Conservation (phyloP, 2,797 vertebrate genomes). For the Gymnoscopelus braueri region DNA sequence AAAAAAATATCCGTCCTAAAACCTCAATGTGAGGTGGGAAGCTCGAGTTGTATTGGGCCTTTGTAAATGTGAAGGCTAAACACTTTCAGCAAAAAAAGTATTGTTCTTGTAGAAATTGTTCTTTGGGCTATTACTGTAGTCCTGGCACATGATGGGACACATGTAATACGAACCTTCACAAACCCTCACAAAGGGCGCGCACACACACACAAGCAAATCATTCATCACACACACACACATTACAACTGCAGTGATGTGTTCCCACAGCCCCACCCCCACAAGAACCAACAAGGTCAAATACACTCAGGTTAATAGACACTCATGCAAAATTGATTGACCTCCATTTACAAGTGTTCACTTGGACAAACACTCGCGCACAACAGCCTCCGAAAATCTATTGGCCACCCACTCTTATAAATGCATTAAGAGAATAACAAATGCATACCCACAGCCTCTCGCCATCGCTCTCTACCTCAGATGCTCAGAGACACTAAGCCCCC, state of each 20-base stretch:
- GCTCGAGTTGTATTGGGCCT: too few relatives aligned
- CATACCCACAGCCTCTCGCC: slow-evolving; percentile 14
- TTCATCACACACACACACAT: background rate
- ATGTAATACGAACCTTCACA: too few relatives aligned
- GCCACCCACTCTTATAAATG: slow-evolving; percentile 34
- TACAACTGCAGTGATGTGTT: background rate
- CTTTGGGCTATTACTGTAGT: too few relatives aligned
- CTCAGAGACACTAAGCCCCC: background rate
- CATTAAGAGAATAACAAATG: slow-evolving; percentile 40
- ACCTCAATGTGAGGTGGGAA: too few relatives aligned
- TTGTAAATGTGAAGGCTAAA: too few relatives aligned
- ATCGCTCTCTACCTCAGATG: slow-evolving; percentile 21
- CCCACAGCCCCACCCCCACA: background rate
- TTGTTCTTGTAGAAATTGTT: too few relatives aligned
- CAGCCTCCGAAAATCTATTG: background rate
- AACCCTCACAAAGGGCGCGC: background rate
- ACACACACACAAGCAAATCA: slow-evolving; percentile 7
- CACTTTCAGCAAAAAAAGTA: too few relatives aligned
- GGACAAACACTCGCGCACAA: slow-evolving; percentile 29
- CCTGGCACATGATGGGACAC: background rate
- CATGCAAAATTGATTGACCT: slow-evolving; percentile 63
- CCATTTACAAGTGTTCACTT: slow-evolving; percentile 49
- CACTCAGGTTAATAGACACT: slow-evolving; percentile 54
- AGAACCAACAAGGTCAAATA: slow-evolving; percentile 37
- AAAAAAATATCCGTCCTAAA: too few relatives aligned